Percentiles rank a stretch among this genome's conserved stretches.
These are phyloP conservation scores for Heliocidaris erythrogramma DNA, from an alignment of 35 echinoderm and acorn worm species.

Conservation along the genomic window DNA sequence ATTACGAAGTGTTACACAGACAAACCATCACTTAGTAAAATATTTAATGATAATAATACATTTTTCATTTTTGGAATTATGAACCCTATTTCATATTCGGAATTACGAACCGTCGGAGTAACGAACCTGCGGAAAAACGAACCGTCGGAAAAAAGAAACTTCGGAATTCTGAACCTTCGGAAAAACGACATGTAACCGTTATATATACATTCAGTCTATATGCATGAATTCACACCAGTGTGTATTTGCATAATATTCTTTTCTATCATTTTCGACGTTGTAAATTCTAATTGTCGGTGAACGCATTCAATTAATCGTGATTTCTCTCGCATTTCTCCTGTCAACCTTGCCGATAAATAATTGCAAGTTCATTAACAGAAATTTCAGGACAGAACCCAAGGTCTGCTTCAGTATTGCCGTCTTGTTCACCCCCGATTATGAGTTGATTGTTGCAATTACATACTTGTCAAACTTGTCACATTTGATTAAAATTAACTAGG, in stretches of 20 bases:
- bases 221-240: neutral
- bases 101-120: too few relatives aligned
- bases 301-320: neutral
- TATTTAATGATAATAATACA: too few relatives aligned
- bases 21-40: too few relatives aligned
- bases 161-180: too few relatives aligned
- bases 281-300: neutral
- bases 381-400: neutral
- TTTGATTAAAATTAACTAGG: neutral
- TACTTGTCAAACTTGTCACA: neutral
- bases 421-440: neutral
- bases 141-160: too few relatives aligned
- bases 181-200: too few relatives aligned
- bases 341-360: neutral
- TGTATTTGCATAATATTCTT: neutral
- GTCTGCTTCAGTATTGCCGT: neutral
- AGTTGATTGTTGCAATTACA: neutral
- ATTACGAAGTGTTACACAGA: too few relatives aligned
- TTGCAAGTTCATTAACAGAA: neutral
- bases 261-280: neutral
- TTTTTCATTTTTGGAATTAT: too few relatives aligned
- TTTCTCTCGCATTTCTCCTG: neutral
- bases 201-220: too few relatives aligned
- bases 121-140: too few relatives aligned
- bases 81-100: too few relatives aligned